Conservation (phyloP, 2,113 vertebrate genomes). For the Brachypodius melanocephalos region DNA sequence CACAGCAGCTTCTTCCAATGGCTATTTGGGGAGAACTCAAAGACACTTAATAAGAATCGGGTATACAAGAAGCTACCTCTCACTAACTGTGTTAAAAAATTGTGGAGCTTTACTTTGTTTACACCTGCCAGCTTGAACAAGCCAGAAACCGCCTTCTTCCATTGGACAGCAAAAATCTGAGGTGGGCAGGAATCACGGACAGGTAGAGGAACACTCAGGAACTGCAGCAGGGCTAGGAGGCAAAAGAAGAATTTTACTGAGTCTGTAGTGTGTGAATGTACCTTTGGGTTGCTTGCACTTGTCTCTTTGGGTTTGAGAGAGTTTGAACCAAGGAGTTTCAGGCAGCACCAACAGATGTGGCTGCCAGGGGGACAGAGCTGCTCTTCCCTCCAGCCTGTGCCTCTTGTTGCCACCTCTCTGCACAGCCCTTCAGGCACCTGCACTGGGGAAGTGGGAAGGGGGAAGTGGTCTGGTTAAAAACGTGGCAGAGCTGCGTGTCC, state of each 20-base stretch:
- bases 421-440: neutral
- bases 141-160: conserved; percentile 25
- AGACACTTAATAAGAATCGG: conserved; percentile 50
- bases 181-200: neutral
- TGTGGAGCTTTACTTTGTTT: conserved; percentile 39
- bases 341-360: rapidly evolving
- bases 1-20: conserved; percentile 53
- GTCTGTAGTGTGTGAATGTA: neutral
- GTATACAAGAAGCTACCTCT: conserved; percentile 46
- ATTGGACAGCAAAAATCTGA: conserved; percentile 19
- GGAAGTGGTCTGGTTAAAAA: neutral
- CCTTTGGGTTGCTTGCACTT: neutral
- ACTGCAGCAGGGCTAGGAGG: neutral
- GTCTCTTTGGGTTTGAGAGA: neutral
- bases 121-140: conserved; percentile 13
- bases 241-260: neutral
- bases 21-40: conserved; percentile 55
- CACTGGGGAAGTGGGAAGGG: rapidly evolving
- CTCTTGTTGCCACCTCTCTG: neutral
- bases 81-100: conserved; percentile 48
- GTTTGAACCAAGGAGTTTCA: neutral
- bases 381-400: neutral
- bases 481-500: rapidly evolving
- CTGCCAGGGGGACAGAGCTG: neutral
- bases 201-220: neutral